Evolutionary conservation across 1,140 invertebrate genomes (phyloP).

Genomic region (Heliothis subflexa): DNA sequence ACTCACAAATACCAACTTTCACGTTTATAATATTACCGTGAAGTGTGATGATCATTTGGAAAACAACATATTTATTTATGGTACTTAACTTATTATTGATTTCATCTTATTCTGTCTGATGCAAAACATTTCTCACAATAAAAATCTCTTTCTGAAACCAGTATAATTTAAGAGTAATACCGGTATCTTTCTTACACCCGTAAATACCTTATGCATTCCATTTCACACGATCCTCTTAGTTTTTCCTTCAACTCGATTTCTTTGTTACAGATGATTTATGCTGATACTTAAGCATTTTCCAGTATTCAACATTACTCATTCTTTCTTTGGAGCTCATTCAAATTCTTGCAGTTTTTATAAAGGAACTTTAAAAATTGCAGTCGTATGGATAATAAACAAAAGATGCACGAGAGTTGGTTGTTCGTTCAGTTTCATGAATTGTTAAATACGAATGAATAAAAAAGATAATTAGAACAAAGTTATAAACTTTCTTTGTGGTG

Average conservation of each 20-base stretch:
- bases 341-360: slow-evolving; percentile 49
- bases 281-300: slow-evolving; percentile 52
- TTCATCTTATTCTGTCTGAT: background rate
- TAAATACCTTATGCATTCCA: slow-evolving; percentile 47
- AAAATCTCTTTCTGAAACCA: background rate
- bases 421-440: background rate
- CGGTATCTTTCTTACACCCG: slow-evolving; percentile 30
- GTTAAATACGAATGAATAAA: background rate
- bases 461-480: slow-evolving; percentile 5
- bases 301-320: slow-evolving; percentile 48
- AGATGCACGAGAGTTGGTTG: background rate
- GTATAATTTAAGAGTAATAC: slow-evolving; percentile 20
- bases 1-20: no score
- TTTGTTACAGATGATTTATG: slow-evolving; percentile 55
- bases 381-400: slow-evolving; percentile 25
- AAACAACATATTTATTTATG: background rate
- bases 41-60: no score
- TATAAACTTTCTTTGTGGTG: slow-evolving; percentile 17
- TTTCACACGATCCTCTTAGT: slow-evolving; percentile 47
- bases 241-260: slow-evolving; percentile 48
- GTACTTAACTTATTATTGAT: background rate
- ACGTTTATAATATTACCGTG: no score
- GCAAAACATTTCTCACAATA: slow-evolving; percentile 1
- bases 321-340: slow-evolving; percentile 47
- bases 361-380: slow-evolving; percentile 38